Evolutionary conservation across 2,888 invertebrate genomes (phyloP), one percentile per base, ranked within the genome.

Genomic region (Hydrotaea cyrtoneurina): DNA sequence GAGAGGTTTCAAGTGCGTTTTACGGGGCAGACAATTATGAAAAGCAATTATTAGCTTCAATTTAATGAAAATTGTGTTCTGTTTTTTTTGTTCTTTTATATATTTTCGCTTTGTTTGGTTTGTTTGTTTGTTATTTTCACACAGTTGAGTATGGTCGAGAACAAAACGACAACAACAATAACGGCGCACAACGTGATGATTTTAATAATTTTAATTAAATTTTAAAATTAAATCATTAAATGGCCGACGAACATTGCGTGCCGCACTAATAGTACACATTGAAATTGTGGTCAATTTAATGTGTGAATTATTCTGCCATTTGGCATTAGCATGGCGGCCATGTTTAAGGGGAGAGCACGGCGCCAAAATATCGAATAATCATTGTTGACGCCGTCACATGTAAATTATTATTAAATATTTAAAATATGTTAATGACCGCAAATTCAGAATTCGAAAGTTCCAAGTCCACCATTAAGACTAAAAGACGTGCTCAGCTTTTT

Each of bases 131-230:
- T 7, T 31, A 31, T 31, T 26, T 59, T 64, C 31, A 17, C 8
- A n/a, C 5, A n/a, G 26, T n/a, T 64, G 64, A 64, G 39, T n/a
- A 36, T 3, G 17, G n/a, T 19, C 2, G 10, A 39, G 11, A 39
- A 39, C 4, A 39, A 39, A 11, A 3, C 39, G 13, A 39, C 39
- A 1, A 13, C 11, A 39, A 39, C 39, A 39, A 39, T n/a, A 39
- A 8, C 1, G 19, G 19, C 39, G 11, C 17, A 17, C 39, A 36
- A 64, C 19, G 31, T 39, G 17, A 36, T 64, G 31, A 36, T 64
- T 64, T 36, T 64, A 36, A 36, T 64, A 31, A 36, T 64, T 36
- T 36, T 64, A 64, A 64, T 64, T 64, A 64, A 64, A 64, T 64
- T 36, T 64, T 64, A 7, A 64, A 36, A 64, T 64, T 2, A 64